These are phyloP conservation scores for Apodemia zela DNA, from an alignment of 2,888 invertebrate species.

Conservation along the genomic window DNA sequence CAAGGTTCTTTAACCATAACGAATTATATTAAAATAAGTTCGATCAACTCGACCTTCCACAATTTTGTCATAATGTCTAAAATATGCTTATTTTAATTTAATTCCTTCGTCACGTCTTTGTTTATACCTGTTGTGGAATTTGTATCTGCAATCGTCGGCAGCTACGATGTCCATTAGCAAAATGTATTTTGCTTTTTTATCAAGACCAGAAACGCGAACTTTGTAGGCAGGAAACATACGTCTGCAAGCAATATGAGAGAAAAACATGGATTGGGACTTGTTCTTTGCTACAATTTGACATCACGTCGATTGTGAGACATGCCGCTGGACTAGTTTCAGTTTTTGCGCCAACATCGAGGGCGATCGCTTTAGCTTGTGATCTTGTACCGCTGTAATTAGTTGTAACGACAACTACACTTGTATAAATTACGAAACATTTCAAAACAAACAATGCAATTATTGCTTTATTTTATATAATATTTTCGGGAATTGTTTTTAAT, in stretches of 20 bases:
- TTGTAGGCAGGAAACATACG: conserved; percentile 99
- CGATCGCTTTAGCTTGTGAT: conserved; percentile 73
- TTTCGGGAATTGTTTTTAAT: background rate
- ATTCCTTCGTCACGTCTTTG: conserved; percentile 58
- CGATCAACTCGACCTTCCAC: conserved; percentile 28
- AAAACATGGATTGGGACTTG: conserved; percentile 75
- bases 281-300: conserved; percentile 75
- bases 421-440: background rate
- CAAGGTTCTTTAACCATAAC: conserved; percentile 53
- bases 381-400: conserved; percentile 56
- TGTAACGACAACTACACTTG: background rate
- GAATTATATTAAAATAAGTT: conserved; percentile 78
- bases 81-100: conserved; percentile 72
- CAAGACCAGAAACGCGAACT: conserved; percentile 96
- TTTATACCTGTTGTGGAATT: conserved; percentile 94
- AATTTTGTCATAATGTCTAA: conserved; percentile 43
- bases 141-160: conserved; percentile 97
- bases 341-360: conserved; percentile 56
- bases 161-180: conserved; percentile 98
- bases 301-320: conserved; percentile 75
- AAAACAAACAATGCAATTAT: conserved; percentile 28
- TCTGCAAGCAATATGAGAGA: conserved; percentile 86
- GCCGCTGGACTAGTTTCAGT: conserved; percentile 64
- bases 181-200: conserved; percentile 98
- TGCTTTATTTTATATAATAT: conserved; percentile 31